Percentiles rank a stretch among this genome's conserved stretches.
Evolutionary conservation across 2,888 invertebrate genomes (phyloP).

Genomic region (Busseola fusca): DNA sequence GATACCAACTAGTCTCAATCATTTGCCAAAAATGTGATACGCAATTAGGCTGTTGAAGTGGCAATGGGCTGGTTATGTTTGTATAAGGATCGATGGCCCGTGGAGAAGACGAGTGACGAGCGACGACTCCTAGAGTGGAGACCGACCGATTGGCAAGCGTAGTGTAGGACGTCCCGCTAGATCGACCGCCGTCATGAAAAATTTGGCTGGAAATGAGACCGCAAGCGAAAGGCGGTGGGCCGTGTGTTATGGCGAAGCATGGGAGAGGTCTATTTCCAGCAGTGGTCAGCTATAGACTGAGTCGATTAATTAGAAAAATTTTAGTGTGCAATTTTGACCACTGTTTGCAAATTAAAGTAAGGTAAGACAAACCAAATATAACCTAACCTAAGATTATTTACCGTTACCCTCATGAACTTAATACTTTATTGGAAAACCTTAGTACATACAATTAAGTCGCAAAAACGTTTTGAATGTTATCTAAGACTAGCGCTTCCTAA

Average conservation of each 20-base stretch:
- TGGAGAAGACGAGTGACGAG: too few species aligned
- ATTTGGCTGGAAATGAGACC: neutral
- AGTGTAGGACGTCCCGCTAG: neutral
- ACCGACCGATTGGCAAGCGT: neutral
- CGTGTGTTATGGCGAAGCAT: neutral
- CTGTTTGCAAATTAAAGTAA: neutral
- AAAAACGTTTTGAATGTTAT: slow-evolving; percentile 4
- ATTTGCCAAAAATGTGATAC: too few species aligned
- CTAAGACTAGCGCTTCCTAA: neutral
- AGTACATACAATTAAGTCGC: neutral
- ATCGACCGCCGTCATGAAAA: neutral
- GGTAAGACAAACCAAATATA: neutral
- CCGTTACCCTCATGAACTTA: slow-evolving; percentile 7
- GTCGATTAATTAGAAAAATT: neutral
- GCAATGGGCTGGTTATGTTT: too few species aligned
- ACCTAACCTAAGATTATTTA: neutral
- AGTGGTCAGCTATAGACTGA: neutral
- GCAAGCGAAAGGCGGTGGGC: too few species aligned
- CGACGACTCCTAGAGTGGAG: too few species aligned
- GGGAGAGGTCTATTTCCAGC: neutral
- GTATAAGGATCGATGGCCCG: too few species aligned
- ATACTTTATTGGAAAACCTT: slow-evolving; percentile 20
- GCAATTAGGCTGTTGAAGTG: too few species aligned
- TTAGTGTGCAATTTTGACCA: neutral
- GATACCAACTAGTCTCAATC: too few species aligned